Base-by-base conservation (phyloP, 2,888 invertebrate species). In the Microchrysa polita region DNA sequence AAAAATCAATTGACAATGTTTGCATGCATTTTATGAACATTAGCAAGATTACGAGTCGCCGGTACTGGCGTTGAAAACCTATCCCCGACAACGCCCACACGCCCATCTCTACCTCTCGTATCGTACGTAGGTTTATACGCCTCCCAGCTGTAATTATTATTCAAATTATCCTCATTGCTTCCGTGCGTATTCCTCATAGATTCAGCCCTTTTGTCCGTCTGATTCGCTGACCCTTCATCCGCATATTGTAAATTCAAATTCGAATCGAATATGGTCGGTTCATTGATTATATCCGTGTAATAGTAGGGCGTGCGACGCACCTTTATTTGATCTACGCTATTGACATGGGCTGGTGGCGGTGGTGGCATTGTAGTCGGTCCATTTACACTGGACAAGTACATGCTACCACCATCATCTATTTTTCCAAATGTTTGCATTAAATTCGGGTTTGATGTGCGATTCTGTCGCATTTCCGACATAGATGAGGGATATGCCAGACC, bases 271-370 rank as follows among this genome's bases (percentile, higher is more conserved):
- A 83, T 80, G 10, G 83, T 79, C 1, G 79, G 77, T 74, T 82
- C 82, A 72, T 80, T 81, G 75, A 82, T 77, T 60, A 84, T 78
- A 75, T 84, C 84, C 75, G 84, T 82, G 76, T 84, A 84, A 78
- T 84, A 84, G 77, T 84, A 84, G 59, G 84, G 83, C 71, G 82
- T 83, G 63, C 81, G 55, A 18, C 44, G 72, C 0, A 55, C 59
- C 42, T 42, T 9, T 12, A 55, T 72, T 4, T 4, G 16, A 18
- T 74, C 74, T 12, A 27, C 14, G 1, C 27, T 20, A 55, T 67
- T 74, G 12, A 60, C 53, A 42, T 63, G 63, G n/a, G n/a, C n/a
- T n/a, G n/a, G n/a, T 34, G 27, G 4, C 4, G 27, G 7, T 5
- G 48, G 22, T 9, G 42, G 14, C 4, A n/a, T 12, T n/a, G 1